phyloP scores from a whole-genome alignment of 92 coral and sea anemone genomes.

The Epizoanthus rinbou region DNA sequence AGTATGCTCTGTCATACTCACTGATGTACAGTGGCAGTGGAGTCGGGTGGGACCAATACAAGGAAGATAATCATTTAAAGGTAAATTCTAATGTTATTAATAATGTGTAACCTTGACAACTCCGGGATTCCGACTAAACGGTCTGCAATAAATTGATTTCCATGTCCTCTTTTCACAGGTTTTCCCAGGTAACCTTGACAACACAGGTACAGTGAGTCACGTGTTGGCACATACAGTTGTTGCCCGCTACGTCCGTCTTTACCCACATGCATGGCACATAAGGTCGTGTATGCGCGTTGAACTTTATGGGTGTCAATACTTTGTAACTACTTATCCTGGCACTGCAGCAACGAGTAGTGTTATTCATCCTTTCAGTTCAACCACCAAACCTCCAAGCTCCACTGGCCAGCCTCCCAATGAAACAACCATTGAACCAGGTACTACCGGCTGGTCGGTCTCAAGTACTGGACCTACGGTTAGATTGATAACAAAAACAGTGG shows the following conservation, averaged over 20 bases:
- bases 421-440: neutral
- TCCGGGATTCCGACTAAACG: too few species aligned
- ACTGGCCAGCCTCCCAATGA: neutral
- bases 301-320: constrained; percentile 17
- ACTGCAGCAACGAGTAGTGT: neutral
- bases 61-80: constrained; percentile 26
- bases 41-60: constrained; percentile 64
- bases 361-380: neutral
- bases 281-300: constrained; percentile 43
- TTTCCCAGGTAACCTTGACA: constrained; percentile 24
- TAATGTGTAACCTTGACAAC: constrained; percentile 19
- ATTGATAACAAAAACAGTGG: neutral
- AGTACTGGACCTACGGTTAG: neutral
- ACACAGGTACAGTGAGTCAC: constrained; percentile 34
- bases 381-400: neutral
- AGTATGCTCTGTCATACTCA: constrained; percentile 57
- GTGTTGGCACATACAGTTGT: neutral
- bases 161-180: constrained; percentile 8
- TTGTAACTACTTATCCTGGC: neutral
- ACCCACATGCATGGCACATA: constrained; percentile 22
- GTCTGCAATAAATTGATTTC: too few species aligned
- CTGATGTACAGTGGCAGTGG: constrained; percentile 63
- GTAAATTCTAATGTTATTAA: neutral
- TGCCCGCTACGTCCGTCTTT: constrained; percentile 22
- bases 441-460: neutral